phyloP scores from a whole-genome alignment of 2,797 vertebrate genomes.

The Capromys pilorides region DNA sequence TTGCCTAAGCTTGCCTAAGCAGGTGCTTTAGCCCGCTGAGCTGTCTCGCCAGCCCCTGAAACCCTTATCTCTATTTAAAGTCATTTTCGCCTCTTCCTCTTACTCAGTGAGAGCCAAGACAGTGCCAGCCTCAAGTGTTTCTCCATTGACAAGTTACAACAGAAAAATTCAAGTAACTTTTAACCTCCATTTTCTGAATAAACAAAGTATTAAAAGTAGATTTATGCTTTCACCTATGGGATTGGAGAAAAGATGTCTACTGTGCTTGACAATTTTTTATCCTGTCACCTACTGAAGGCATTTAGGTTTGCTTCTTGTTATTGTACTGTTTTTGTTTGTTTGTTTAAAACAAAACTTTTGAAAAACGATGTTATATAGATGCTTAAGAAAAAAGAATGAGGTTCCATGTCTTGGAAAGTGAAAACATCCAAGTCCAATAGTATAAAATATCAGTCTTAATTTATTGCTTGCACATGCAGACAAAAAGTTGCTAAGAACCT shows the following conservation, averaged over 20 bases:
- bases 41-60: neutral
- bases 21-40: too few species aligned
- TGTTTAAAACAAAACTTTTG: too few species aligned
- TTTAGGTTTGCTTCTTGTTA: neutral
- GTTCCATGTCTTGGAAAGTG: neutral
- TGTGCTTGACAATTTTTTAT: neutral
- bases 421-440: neutral
- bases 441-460: neutral
- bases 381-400: slow-evolving; percentile 9
- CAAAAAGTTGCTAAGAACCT: neutral
- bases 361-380: neutral
- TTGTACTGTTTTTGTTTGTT: neutral
- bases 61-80: neutral
- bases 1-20: too few species aligned
- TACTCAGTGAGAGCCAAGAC: neutral
- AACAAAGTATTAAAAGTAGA: slow-evolving; percentile 6
- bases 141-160: neutral
- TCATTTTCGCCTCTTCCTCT: neutral
- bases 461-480: slow-evolving; percentile 45
- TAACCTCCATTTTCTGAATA: neutral
- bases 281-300: neutral
- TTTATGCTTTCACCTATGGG: neutral
- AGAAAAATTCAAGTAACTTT: neutral
- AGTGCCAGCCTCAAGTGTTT: neutral
- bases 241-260: neutral